phyloP scores from a whole-genome alignment of 1,140 invertebrate species.

The Drosophila suzukii region DNA sequence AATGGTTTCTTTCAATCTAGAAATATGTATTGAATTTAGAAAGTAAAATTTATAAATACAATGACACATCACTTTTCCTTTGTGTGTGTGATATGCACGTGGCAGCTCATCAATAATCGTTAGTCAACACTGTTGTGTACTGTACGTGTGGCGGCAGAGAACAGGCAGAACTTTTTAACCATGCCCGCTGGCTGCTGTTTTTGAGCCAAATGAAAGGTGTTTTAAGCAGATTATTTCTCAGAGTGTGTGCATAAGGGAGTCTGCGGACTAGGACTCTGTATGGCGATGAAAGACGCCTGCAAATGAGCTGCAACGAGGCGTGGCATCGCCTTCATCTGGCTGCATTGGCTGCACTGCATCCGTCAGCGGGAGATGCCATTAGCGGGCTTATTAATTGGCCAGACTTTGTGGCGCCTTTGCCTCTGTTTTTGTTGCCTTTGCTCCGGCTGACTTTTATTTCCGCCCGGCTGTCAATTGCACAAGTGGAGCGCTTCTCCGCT shows the following conservation, averaged over 20 bases:
- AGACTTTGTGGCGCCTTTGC: conserved; percentile 21
- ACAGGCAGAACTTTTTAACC: too few relatives aligned
- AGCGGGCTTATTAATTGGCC: conserved; percentile 74
- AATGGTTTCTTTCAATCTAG: too few relatives aligned
- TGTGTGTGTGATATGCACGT: too few relatives aligned
- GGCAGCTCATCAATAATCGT: too few relatives aligned
- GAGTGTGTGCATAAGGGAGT: neutral
- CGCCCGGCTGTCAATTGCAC: conserved; percentile 47
- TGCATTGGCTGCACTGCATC: conserved; percentile 35
- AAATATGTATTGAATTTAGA: too few relatives aligned
- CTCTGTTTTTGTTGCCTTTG: too few relatives aligned
- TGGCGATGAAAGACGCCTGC: conserved; percentile 36
- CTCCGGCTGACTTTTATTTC: conserved; percentile 60
- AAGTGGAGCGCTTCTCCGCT: conserved; percentile 24
- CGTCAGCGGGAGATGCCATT: conserved; percentile 63
- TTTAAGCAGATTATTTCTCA: neutral
- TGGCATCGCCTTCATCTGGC: neutral
- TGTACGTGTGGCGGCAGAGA: too few relatives aligned
- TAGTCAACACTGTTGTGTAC: too few relatives aligned
- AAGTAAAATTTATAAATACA: neutral
- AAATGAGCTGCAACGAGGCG: conserved; percentile 49
- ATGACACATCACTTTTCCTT: too few relatives aligned
- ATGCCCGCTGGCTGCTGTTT: too few relatives aligned
- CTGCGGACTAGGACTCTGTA: neutral
- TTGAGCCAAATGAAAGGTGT: neutral